These are phyloP conservation scores for Sakesphorus luctuosus DNA, from an alignment of 2,113 vertebrate genomes.

Conservation along the genomic window DNA sequence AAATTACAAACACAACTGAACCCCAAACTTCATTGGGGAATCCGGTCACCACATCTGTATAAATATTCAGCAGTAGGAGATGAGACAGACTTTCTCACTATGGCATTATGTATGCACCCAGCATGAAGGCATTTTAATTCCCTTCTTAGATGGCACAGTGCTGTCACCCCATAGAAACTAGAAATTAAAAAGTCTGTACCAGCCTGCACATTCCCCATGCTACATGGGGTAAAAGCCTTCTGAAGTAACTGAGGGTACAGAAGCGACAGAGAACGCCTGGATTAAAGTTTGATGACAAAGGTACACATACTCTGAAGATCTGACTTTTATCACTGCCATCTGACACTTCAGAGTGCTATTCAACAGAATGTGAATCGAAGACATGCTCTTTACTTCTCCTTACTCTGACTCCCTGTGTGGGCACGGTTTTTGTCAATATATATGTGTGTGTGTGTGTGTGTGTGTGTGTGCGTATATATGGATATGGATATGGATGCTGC, in stretches of 20 bases:
- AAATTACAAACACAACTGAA: neutral
- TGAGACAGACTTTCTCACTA: slow-evolving; percentile 1
- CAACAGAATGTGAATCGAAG: neutral
- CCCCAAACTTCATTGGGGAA: neutral
- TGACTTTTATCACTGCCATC: neutral
- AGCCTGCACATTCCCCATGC: neutral
- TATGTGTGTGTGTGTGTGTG: neutral
- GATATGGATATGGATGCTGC: neutral
- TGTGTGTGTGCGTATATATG: no score
- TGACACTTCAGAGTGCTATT: neutral
- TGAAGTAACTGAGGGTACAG: neutral
- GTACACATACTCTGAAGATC: neutral
- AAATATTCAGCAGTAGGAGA: neutral
- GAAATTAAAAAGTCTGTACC: neutral
- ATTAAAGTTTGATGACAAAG: slow-evolving; percentile 16
- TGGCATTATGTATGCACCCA: neutral
- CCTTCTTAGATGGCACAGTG: neutral
- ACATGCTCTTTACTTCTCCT: neutral
- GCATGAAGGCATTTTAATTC: slow-evolving; percentile 19
- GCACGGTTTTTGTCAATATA: neutral
- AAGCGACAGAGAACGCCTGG: neutral
- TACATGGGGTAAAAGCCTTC: neutral
- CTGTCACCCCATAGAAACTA: neutral
- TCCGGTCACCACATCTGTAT: neutral
- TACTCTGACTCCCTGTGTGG: neutral